A percentile compares a stretch with the other conserved stretches of the same genome.
Conservation (phyloP, 2,797 vertebrate genomes). For the Cynopterus sphinx region DNA sequence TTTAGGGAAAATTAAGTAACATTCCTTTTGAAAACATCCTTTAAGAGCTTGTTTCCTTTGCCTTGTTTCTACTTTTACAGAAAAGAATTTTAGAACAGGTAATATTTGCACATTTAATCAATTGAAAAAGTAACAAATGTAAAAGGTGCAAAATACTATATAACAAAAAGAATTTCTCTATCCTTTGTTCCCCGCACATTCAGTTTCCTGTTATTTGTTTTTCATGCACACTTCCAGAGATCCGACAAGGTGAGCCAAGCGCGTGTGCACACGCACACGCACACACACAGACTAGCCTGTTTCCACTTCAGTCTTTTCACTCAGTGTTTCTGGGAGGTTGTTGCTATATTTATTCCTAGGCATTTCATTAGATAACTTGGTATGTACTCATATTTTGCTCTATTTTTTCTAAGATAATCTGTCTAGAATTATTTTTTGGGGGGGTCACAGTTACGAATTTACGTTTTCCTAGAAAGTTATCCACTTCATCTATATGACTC, state of each 20-base stretch:
- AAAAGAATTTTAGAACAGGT: neutral
- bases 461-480: neutral
- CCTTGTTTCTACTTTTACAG: neutral
- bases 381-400: neutral
- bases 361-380: neutral
- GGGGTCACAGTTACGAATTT: neutral
- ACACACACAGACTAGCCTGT: neutral
- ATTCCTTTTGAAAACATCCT: neutral
- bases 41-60: neutral
- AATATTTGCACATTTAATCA: neutral
- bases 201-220: neutral
- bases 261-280: too few relatives aligned
- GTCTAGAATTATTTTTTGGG: neutral
- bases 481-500: neutral
- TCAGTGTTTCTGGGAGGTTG: neutral
- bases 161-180: neutral
- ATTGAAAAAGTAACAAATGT: neutral
- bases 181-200: neutral
- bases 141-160: neutral
- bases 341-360: neutral
- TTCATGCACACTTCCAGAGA: neutral
- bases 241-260: neutral
- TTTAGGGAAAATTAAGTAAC: neutral
- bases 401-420: neutral
- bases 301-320: neutral